Evolutionary conservation across 2,113 vertebrate species (phyloP).

Genomic region (Vanacampus margaritifer): DNA sequence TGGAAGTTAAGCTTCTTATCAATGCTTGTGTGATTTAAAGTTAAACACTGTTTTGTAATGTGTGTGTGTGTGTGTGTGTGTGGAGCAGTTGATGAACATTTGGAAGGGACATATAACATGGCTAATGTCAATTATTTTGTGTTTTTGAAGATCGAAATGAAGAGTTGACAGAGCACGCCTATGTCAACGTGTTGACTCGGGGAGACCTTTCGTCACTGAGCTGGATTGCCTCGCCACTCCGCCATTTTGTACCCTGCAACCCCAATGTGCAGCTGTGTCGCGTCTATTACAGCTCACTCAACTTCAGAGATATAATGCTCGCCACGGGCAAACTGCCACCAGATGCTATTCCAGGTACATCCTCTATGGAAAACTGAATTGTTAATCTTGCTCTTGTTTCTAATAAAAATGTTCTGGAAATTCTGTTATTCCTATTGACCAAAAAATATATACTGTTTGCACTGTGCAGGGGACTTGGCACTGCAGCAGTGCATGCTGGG

Average conservation of each 20-base stretch:
- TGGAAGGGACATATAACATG: neutral
- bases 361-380: neutral
- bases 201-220: conserved; percentile 91
- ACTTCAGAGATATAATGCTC: conserved; percentile 95
- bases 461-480: conserved; percentile 77
- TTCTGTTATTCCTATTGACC: neutral
- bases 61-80: too few relatives aligned
- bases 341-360: conserved; percentile 89
- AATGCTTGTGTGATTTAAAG: neutral
- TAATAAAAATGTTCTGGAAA: neutral
- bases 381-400: neutral
- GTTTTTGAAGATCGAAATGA: conserved; percentile 69
- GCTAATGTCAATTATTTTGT: neutral
- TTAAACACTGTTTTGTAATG: too few relatives aligned
- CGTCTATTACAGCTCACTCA: conserved; percentile 89
- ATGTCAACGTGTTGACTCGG: conserved; percentile 85
- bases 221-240: conserved; percentile 88
- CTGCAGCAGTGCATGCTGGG: conserved; percentile 89
- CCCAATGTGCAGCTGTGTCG: conserved; percentile 75
- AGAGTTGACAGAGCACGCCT: conserved; percentile 82
- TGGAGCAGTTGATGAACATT: neutral
- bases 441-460: neutral
- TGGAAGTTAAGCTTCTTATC: too few relatives aligned
- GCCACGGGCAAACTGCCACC: conserved; percentile 93
- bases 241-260: conserved; percentile 58